A percentile compares a stretch with the other conserved stretches of the same genome.
Conservation (phyloP, 2,888 invertebrate genomes). For the Conomelus anceps region DNA sequence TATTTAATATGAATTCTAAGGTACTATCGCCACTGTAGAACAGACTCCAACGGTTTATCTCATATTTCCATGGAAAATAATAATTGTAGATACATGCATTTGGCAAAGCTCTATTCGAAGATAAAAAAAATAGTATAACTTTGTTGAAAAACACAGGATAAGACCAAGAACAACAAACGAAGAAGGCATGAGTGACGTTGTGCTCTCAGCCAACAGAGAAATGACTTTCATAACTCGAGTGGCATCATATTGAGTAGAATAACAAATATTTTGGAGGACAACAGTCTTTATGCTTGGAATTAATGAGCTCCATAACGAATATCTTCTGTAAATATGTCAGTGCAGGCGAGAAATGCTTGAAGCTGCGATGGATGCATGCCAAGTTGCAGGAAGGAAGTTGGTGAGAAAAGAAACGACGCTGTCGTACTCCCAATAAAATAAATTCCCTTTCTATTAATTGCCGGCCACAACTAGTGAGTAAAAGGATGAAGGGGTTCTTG, state of each 20-base stretch:
- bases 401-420: not conserved
- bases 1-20: too few relatives aligned
- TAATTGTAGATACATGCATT: not conserved
- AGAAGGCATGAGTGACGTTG: not conserved
- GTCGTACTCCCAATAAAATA: not conserved
- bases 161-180: not conserved
- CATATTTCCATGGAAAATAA: too few relatives aligned
- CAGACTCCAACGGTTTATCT: too few relatives aligned
- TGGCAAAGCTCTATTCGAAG: not conserved
- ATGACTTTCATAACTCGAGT: not conserved
- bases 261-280: not conserved
- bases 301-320: not conserved
- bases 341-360: not conserved
- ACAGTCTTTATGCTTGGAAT: not conserved
- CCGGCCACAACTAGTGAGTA: not conserved
- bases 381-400: not conserved
- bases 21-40: too few relatives aligned
- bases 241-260: not conserved
- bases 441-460: not conserved
- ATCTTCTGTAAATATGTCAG: not conserved
- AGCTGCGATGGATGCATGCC: not conserved
- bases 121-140: not conserved
- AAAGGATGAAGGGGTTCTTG: too few relatives aligned
- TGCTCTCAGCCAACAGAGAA: not conserved
- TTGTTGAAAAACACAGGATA: not conserved